phyloP scores from a whole-genome alignment of 2,888 invertebrate genomes.

The Meliscaeva auricollis region DNA sequence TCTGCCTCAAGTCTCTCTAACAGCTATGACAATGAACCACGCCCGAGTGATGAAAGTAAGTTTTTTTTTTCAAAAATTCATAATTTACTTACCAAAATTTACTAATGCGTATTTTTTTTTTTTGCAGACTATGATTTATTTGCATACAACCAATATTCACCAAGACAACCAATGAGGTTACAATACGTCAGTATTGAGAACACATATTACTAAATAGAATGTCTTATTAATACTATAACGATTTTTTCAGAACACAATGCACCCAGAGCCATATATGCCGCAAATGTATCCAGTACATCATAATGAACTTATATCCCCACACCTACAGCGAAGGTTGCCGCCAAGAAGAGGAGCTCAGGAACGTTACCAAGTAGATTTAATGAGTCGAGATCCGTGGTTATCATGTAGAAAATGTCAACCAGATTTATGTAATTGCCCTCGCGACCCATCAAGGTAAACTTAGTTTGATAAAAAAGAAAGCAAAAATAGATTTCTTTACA shows the following conservation, averaged over 20 bases:
- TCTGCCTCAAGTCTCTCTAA: conserved; percentile 77
- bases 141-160: conserved; percentile 69
- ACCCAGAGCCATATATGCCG: conserved; percentile 59
- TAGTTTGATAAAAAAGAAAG: neutral
- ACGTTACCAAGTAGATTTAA: conserved; percentile 70
- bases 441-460: conserved; percentile 42
- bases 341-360: conserved; percentile 63
- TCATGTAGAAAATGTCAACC: conserved; percentile 76
- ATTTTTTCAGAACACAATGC: conserved; percentile 59
- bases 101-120: neutral
- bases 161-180: conserved; percentile 54
- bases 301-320: conserved; percentile 63
- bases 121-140: conserved; percentile 65
- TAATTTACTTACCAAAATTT: neutral
- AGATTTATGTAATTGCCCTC: conserved; percentile 71
- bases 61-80: conserved; percentile 64
- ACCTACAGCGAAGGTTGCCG: conserved; percentile 42
- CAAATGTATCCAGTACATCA: conserved; percentile 63
- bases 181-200: conserved; percentile 67
- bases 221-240: conserved; percentile 17
- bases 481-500: neutral
- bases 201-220: neutral
- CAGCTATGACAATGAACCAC: conserved; percentile 58
- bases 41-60: conserved; percentile 75
- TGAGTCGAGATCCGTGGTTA: conserved; percentile 74